Percentiles rank a stretch among this genome's conserved stretches.
phyloP scores from a whole-genome alignment of 2,797 vertebrate species.

The Pterois miles region DNA sequence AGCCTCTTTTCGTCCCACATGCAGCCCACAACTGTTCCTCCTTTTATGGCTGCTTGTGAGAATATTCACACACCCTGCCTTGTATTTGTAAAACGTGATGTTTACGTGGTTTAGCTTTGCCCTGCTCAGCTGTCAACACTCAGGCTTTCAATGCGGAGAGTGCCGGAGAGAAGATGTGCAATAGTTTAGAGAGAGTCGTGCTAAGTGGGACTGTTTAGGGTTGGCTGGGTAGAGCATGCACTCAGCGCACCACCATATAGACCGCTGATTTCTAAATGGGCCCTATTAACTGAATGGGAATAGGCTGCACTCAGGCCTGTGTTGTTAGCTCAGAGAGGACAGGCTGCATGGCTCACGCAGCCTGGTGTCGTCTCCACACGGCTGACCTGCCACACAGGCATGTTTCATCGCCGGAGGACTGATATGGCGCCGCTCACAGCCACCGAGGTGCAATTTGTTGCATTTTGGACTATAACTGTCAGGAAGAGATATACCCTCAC shows the following conservation, averaged over 20 bases:
- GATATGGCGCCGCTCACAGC: slow-evolving; percentile 73
- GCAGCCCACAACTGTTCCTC: slow-evolving; percentile 22
- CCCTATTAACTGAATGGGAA: slow-evolving; percentile 69
- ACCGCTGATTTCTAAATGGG: slow-evolving; percentile 76
- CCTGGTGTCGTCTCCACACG: slow-evolving; percentile 53
- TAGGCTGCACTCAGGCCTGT: slow-evolving; percentile 50
- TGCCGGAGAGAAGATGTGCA: slow-evolving; percentile 40
- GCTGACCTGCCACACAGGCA: slow-evolving; percentile 71
- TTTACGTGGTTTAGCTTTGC: slow-evolving; percentile 37
- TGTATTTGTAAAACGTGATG: slow-evolving; percentile 45
- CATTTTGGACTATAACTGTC: slow-evolving; percentile 86
- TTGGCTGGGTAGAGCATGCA: slow-evolving; percentile 60
- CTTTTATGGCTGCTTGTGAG: slow-evolving; percentile 35
- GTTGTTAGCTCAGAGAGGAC: slow-evolving; percentile 60
- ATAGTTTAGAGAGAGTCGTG: slow-evolving; percentile 55
- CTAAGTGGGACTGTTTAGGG: slow-evolving; percentile 66
- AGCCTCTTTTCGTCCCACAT: slow-evolving; percentile 38
- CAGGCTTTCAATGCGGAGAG: slow-evolving; percentile 40
- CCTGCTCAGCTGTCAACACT: slow-evolving; percentile 42
- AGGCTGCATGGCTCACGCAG: slow-evolving; percentile 57
- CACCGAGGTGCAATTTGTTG: slow-evolving; percentile 84
- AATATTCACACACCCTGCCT: slow-evolving; percentile 32
- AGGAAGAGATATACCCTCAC: slow-evolving; percentile 85
- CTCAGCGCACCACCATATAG: slow-evolving; percentile 58
- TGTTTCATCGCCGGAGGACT: slow-evolving; percentile 74